phyloP scores from a whole-genome alignment of 1,140 invertebrate genomes.

The Vanessa atalanta region DNA sequence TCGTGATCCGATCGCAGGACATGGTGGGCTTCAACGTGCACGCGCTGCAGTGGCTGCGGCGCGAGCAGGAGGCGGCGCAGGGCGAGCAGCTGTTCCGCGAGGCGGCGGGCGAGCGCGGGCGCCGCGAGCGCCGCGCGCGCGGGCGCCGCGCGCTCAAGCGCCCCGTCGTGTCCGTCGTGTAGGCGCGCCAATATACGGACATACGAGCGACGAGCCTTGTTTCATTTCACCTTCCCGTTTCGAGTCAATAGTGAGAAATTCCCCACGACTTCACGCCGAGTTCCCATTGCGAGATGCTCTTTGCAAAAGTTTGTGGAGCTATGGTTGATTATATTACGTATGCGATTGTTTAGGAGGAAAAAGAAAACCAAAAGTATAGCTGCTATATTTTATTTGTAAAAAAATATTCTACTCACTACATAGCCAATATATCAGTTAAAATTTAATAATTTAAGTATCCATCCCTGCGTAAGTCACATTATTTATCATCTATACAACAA shows the following conservation, averaged over 20 bases:
- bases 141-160: conserved; percentile 87
- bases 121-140: conserved; percentile 85
- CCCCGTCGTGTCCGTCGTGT: conserved; percentile 63
- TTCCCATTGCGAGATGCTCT: too few relatives aligned
- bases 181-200: too few relatives aligned
- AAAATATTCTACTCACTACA: conserved; percentile 82
- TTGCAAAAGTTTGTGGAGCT: too few relatives aligned
- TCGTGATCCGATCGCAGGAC: conserved; percentile 82
- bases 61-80: conserved; percentile 89
- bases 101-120: conserved; percentile 85
- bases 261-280: background rate
- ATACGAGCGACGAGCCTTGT: background rate
- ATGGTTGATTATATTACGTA: background rate
- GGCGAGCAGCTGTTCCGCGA: conserved; percentile 92
- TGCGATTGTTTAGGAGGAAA: conserved; percentile 8
- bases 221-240: background rate
- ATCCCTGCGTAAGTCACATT: conserved; percentile 82
- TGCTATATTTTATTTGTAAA: conserved; percentile 83
- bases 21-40: conserved; percentile 93
- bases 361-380: conserved; percentile 59
- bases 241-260: too few relatives aligned
- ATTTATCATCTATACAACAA: conserved; percentile 81
- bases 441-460: conserved; percentile 82
- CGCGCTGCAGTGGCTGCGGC: conserved; percentile 89
- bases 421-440: conserved; percentile 82